Percentiles rank a stretch among this genome's conserved stretches.
Conservation (phyloP, 1,140 invertebrate genomes). For the Drosophila biarmipes region DNA sequence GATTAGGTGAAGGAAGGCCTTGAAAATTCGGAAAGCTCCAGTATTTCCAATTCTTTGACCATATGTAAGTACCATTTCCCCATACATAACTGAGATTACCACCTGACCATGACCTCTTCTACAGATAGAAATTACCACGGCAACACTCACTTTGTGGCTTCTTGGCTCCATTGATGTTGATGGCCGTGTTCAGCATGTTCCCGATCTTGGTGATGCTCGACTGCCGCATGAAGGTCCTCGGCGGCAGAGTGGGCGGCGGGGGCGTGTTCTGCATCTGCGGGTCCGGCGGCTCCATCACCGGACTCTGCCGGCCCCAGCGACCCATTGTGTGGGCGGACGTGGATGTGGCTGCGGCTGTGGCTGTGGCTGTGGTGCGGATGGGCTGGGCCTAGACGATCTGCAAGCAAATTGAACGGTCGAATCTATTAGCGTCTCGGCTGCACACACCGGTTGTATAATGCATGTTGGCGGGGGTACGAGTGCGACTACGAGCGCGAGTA, state of each 20-base stretch:
- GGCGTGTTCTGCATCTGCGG: conserved; percentile 51
- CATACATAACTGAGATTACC: not conserved
- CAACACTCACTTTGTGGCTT: conserved; percentile 78
- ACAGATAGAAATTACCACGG: not conserved
- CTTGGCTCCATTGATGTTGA: conserved; percentile 85
- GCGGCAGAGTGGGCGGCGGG: conserved; percentile 74
- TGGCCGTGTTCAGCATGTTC: conserved; percentile 88
- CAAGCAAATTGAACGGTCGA: conserved; percentile 67
- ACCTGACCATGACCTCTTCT: not conserved
- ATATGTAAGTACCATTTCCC: no score
- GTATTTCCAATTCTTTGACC: no score
- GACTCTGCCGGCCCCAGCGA: conserved; percentile 80
- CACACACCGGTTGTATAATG: conserved; percentile 69
- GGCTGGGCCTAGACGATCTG: conserved; percentile 30
- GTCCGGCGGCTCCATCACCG: conserved; percentile 75
- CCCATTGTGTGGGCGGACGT: conserved; percentile 45
- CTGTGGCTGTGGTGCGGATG: not conserved
- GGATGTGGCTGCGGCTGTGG: not conserved
- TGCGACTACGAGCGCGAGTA: not conserved
- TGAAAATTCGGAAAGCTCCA: no score
- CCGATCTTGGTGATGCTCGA: conserved; percentile 88
- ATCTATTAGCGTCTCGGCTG: conserved; percentile 63
- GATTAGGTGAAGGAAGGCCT: no score
- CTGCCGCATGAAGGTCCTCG: conserved; percentile 87
- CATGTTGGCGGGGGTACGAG: conserved; percentile 35